A percentile compares a stretch with the other conserved stretches of the same genome.
phyloP scores from a whole-genome alignment of 2,888 invertebrate species.

The Tipula vernalis region DNA sequence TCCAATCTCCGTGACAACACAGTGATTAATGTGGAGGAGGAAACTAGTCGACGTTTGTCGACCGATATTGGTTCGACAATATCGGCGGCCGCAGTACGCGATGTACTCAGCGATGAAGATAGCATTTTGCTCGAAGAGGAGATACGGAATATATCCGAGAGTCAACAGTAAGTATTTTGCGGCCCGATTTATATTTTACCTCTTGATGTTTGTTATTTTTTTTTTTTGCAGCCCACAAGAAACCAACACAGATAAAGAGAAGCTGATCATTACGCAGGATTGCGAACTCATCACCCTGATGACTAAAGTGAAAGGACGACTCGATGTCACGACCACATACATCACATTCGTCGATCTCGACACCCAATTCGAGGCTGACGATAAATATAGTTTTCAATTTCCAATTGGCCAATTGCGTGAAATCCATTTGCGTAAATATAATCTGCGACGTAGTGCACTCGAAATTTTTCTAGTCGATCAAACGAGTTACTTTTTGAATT shows the following conservation, averaged over 20 bases:
- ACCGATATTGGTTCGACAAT: constrained; percentile 33
- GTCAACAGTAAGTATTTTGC: constrained; percentile 27
- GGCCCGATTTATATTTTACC: background rate
- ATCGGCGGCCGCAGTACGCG: constrained; percentile 34
- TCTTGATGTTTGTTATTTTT: background rate
- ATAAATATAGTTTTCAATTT: constrained; percentile 39
- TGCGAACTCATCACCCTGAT: constrained; percentile 48
- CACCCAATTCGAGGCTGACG: constrained; percentile 35
- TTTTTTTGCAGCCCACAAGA: background rate
- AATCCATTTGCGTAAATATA: constrained; percentile 50
- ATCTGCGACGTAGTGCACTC: constrained; percentile 47
- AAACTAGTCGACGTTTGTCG: constrained; percentile 27
- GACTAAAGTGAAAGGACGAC: constrained; percentile 44
- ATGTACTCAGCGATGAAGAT: constrained; percentile 36
- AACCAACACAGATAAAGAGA: constrained; percentile 20
- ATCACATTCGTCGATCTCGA: constrained; percentile 47
- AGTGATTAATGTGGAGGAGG: constrained; percentile 18
- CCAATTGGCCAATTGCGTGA: constrained; percentile 44
- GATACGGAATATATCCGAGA: constrained; percentile 32
- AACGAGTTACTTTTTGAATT: constrained; percentile 52
- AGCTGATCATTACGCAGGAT: constrained; percentile 44
- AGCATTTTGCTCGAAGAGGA: constrained; percentile 37
- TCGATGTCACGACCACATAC: constrained; percentile 46
- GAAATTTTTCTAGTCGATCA: constrained; percentile 52
- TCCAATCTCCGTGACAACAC: constrained; percentile 46